A percentile compares a stretch with the other conserved stretches of the same genome.
Conservation (phyloP, 2,888 invertebrate genomes). For the Perizoma flavofasciatum region DNA sequence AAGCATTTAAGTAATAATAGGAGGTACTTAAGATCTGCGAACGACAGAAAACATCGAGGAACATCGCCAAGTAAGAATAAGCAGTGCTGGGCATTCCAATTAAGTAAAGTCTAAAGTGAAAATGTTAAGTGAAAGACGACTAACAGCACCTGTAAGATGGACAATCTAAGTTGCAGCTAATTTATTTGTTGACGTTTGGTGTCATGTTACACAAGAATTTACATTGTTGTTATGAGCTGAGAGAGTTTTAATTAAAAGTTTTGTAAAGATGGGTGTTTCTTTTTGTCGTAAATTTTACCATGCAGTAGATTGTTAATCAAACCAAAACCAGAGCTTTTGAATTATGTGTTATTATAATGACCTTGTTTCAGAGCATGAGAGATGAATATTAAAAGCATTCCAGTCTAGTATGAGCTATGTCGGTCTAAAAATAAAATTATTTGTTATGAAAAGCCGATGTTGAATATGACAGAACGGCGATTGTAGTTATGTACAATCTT, state of each 20-base stretch:
- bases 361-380: too few relatives aligned
- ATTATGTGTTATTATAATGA: too few relatives aligned
- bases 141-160: conserved; percentile 36
- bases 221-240: conserved; percentile 66
- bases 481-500: background rate
- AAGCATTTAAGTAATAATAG: conserved; percentile 71
- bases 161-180: conserved; percentile 49
- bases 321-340: too few relatives aligned
- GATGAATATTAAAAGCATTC: conserved; percentile 25
- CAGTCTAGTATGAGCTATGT: conserved; percentile 18
- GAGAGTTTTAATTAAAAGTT: conserved; percentile 74
- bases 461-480: conserved; percentile 12
- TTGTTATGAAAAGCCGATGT: conserved; percentile 22
- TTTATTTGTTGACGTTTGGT: conserved; percentile 53
- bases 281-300: conserved; percentile 16
- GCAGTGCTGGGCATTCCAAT: conserved; percentile 78
- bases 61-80: conserved; percentile 34
- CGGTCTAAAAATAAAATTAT: conserved; percentile 9
- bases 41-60: conserved; percentile 34
- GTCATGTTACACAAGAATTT: conserved; percentile 55
- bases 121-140: conserved; percentile 70
- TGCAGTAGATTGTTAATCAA: too few relatives aligned
- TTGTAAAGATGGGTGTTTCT: conserved; percentile 45
- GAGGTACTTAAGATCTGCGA: conserved; percentile 38
- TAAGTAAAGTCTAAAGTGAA: conserved; percentile 60